These are phyloP conservation scores for Alexandromys fortis DNA, from an alignment of 2,113 vertebrate genomes.

Conservation along the genomic window DNA sequence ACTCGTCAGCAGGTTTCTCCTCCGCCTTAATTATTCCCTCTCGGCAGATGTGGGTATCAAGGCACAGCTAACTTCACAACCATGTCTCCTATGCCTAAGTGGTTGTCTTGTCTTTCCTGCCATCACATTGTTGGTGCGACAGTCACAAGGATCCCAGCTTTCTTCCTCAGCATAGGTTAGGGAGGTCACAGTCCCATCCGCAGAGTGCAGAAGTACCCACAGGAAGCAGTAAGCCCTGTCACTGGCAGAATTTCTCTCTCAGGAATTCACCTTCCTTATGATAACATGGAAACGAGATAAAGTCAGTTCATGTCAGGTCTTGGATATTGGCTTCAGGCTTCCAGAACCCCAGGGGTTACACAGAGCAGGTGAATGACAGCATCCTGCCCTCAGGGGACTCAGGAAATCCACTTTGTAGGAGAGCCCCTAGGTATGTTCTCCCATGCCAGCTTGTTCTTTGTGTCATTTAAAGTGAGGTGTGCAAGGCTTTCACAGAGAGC, in stretches of 20 bases:
- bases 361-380: neutral
- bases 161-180: neutral
- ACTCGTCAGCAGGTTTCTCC: constrained; percentile 54
- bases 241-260: neutral
- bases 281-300: neutral
- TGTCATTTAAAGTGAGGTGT: neutral
- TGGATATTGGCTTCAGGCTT: neutral
- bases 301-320: neutral
- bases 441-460: neutral
- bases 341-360: neutral
- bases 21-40: constrained; percentile 56
- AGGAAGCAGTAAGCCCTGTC: neutral
- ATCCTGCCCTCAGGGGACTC: no score
- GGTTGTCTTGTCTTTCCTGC: neutral
- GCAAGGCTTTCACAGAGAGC: neutral
- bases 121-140: neutral
- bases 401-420: neutral
- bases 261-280: neutral
- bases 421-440: neutral
- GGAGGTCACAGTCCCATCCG: neutral
- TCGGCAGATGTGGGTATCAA: constrained; percentile 60
- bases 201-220: neutral
- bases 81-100: neutral
- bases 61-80: constrained; percentile 67
- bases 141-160: neutral